Evolutionary conservation across 2,113 vertebrate genomes (phyloP).

Genomic region (Strix aluco): DNA sequence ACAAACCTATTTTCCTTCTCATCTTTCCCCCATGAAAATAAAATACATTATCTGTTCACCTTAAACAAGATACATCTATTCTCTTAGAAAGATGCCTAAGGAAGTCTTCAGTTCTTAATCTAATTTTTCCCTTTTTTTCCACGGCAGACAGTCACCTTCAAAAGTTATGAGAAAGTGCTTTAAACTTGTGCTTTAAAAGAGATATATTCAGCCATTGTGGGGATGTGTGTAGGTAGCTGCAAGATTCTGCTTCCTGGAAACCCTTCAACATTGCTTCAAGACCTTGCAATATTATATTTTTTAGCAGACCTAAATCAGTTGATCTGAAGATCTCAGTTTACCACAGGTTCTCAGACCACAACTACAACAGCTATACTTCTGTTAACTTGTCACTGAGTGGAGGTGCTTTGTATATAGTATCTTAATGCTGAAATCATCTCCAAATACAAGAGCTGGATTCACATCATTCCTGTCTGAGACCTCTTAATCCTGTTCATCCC

Average conservation of each 20-base stretch:
- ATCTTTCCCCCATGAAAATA: background rate
- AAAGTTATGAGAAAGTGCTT: background rate
- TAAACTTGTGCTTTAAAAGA: background rate
- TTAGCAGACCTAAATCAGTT: background rate
- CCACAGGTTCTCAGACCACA: background rate
- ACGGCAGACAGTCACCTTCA: background rate
- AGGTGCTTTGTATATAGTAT: background rate
- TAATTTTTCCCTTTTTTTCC: background rate
- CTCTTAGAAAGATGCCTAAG: slow-evolving; percentile 3
- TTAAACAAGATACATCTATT: slow-evolving; percentile 1
- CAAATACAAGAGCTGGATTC: background rate
- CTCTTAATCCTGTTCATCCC: background rate
- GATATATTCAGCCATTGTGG: background rate
- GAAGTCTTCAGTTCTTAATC: background rate
- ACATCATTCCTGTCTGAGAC: background rate
- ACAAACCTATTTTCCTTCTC: background rate
- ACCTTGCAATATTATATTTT: background rate
- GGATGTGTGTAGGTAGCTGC: background rate
- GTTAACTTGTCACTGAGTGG: background rate
- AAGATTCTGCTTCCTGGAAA: background rate
- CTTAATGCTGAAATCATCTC: background rate
- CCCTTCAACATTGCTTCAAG: background rate
- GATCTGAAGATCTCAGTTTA: background rate
- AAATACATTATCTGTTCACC: background rate
- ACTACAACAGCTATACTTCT: background rate